phyloP scores from a whole-genome alignment of 2,888 invertebrate genomes.

The Ctena decussata region DNA sequence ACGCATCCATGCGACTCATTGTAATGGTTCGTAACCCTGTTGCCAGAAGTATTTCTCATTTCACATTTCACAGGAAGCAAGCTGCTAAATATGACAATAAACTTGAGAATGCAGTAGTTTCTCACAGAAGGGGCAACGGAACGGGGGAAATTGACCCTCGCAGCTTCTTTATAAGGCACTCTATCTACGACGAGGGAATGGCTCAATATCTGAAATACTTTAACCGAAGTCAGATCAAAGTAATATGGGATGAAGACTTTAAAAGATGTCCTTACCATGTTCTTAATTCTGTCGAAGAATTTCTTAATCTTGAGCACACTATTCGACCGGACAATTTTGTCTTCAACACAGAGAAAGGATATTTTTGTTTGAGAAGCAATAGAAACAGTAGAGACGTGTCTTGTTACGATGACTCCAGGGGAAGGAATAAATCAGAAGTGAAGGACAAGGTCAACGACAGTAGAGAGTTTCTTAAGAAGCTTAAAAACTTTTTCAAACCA shows the following conservation, averaged over 20 bases:
- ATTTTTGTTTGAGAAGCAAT: slow-evolving; percentile 98
- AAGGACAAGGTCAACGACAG: no score
- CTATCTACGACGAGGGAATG: slow-evolving; percentile 90
- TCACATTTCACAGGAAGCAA: neutral
- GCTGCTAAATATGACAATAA: neutral
- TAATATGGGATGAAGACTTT: slow-evolving; percentile 91
- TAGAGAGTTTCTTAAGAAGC: no score
- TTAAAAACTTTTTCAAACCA: no score
- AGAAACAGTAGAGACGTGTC: no score
- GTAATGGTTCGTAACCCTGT: slow-evolving; percentile 98
- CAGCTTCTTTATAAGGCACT: slow-evolving; percentile 41
- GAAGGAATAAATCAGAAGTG: no score
- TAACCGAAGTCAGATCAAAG: slow-evolving; percentile 94
- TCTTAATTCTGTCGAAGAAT: no score
- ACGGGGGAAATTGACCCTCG: neutral
- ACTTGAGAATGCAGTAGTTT: neutral
- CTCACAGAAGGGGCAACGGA: neutral
- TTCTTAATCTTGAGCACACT: slow-evolving; percentile 90
- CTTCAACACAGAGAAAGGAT: slow-evolving; percentile 98
- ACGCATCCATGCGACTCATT: slow-evolving; percentile 94
- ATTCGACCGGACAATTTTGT: no score
- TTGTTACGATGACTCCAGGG: no score
- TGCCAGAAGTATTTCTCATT: slow-evolving; percentile 94
- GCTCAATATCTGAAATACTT: slow-evolving; percentile 93
- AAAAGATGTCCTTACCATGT: slow-evolving; percentile 74